Percentiles rank a stretch among this genome's conserved stretches.
Conservation (phyloP, 2,113 vertebrate genomes). For the Malurus elegans region DNA sequence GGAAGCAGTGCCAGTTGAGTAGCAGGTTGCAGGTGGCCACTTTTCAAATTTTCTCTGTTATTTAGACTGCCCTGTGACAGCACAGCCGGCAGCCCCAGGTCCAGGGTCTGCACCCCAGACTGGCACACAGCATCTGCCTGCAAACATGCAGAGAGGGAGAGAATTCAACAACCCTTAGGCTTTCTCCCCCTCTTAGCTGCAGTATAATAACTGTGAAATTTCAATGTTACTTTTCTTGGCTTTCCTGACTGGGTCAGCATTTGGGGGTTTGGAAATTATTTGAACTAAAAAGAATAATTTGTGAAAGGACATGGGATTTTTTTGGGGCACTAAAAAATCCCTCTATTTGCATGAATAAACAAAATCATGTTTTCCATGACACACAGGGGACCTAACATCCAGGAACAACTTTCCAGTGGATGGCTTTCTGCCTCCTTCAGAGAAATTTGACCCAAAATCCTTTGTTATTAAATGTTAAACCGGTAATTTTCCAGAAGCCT, state of each 20-base stretch:
- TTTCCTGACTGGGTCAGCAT: background rate
- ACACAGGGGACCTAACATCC: background rate
- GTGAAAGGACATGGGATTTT: background rate
- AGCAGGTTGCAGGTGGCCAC: background rate
- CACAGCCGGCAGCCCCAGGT: background rate
- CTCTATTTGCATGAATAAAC: background rate
- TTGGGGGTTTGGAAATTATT: background rate
- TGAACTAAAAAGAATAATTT: background rate
- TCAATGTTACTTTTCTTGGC: background rate
- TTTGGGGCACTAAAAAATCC: background rate
- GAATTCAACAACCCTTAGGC: background rate
- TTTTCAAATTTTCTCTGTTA: background rate
- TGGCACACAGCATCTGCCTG: rapidly evolving
- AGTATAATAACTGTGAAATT: background rate
- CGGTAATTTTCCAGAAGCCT: background rate
- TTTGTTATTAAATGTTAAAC: background rate
- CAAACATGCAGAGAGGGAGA: background rate
- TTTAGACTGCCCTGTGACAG: background rate
- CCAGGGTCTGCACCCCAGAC: background rate
- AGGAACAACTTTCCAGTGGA: background rate
- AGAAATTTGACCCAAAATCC: background rate
- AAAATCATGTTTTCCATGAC: background rate
- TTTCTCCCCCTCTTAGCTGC: rapidly evolving
- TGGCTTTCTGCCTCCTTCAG: background rate
- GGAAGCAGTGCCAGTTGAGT: background rate